Base-by-base conservation (phyloP, 2,888 invertebrate genomes). In the Chydorus sphaericus region DNA sequence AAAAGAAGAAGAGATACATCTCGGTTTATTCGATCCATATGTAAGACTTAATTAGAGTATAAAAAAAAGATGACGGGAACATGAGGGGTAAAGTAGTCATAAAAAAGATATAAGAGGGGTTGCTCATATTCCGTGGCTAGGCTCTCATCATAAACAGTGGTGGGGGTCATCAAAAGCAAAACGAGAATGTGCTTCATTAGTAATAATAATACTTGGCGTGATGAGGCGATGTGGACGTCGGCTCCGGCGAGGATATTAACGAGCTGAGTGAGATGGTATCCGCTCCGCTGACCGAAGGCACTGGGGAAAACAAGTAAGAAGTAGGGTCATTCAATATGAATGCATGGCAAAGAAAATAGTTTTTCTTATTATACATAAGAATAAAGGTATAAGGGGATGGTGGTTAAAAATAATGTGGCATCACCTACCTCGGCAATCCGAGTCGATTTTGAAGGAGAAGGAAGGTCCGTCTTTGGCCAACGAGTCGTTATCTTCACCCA, bases 191-290 rank as follows among this genome's bases (percentile, higher is more conserved):
- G 18, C 18, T 8, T 44, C 26, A 14, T 4, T 23, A 6, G 44
- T 3, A 23, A 33, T 37, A 55, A 48, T 55, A 23, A 33, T 37
- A 55, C 55, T 55, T 55, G 20, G 36, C 48, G 28, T 55, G 55
- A 49, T 55, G 31, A 16, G 55, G 55, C 36, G 55, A 55, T 23
- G 52, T 52, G 2, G 33, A 54, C 5, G 55, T 55, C 48, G 55
- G 48, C 16, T 55, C 55, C 48, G 55, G 55, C 39, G 55, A 55
- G 18, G 55, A 55, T 30, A 55, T 55, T 23, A 55, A 31, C 48
- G 55, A 55, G 26, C 48, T 29, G 29, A 55, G 20, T 3, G 55
- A 55, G 20, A 48, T 49, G 1, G 55, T 55, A 28, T 55, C 55
- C 1, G 48, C 48, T 23, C 26, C 55, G 37, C 55, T 55, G 36